Percentiles rank a stretch among this genome's conserved stretches.
phyloP scores from a whole-genome alignment of 2,888 invertebrate species.

The Eupithecia abbreviata region DNA sequence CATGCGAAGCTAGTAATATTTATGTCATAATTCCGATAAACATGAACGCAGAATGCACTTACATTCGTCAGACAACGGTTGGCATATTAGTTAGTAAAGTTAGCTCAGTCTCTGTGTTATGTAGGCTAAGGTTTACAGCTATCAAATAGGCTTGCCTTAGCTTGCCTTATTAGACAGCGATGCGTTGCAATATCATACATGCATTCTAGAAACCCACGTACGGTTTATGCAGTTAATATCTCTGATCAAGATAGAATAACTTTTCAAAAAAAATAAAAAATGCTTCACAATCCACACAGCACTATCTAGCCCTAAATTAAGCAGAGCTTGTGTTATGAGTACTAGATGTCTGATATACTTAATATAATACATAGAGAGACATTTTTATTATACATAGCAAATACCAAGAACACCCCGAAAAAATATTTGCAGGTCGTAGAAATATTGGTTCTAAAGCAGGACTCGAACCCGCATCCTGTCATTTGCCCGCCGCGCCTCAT shows the following conservation, averaged over 20 bases:
- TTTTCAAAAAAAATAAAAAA: neutral
- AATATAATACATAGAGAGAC: too few species aligned
- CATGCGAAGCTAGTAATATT: too few species aligned
- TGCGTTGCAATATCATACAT: conserved; percentile 49
- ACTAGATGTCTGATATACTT: too few species aligned
- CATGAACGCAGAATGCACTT: neutral
- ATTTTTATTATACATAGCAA: too few species aligned
- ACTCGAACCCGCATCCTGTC: too few species aligned
- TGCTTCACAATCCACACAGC: too few species aligned
- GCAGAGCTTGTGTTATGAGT: neutral
- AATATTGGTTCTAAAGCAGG: too few species aligned
- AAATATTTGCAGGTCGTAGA: too few species aligned
- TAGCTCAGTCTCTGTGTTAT: conserved; percentile 34
- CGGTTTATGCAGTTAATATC: conserved; percentile 15
- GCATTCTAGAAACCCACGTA: conserved; percentile 29
- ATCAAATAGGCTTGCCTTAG: conserved; percentile 57
- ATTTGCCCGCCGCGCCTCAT: too few species aligned
- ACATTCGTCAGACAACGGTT: conserved; percentile 10
- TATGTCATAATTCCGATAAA: too few species aligned
- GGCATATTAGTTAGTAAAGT: conserved; percentile 19
- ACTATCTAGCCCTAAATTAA: neutral
- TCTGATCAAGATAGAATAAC: conserved; percentile 15
- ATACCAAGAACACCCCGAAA: too few species aligned
- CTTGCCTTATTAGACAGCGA: conserved; percentile 55
- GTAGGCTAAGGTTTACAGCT: conserved; percentile 66